phyloP scores from a whole-genome alignment of 2,113 vertebrate genomes.

The Daubentonia madagascariensis region DNA sequence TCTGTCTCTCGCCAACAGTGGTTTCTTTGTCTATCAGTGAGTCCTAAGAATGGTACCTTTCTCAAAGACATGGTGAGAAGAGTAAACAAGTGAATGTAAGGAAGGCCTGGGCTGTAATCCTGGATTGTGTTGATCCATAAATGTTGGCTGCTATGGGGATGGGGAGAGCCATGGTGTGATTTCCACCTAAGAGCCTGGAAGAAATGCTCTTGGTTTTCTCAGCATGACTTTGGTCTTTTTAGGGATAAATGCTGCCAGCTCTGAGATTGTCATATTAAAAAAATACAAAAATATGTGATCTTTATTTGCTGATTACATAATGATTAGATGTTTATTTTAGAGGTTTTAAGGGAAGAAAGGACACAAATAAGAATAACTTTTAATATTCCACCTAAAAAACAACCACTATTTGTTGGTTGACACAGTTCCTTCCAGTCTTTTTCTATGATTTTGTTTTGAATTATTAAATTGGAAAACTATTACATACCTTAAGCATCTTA shows the following conservation, averaged over 20 bases:
- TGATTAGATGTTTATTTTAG: background rate
- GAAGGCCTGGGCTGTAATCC: background rate
- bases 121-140: background rate
- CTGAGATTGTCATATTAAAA: background rate
- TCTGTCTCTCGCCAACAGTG: background rate
- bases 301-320: background rate
- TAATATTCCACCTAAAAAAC: slow-evolving; percentile 8
- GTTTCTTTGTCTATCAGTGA: background rate
- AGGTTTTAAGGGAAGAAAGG: background rate
- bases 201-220: background rate
- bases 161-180: background rate
- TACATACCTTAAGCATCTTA: background rate
- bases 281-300: background rate
- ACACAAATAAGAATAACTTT: background rate
- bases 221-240: background rate
- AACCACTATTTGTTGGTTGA: background rate
- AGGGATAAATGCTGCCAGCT: background rate
- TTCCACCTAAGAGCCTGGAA: background rate
- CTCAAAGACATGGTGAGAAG: background rate
- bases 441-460: slow-evolving; percentile 15
- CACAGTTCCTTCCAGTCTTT: background rate
- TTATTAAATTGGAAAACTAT: background rate
- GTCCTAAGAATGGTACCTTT: background rate
- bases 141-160: background rate
- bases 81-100: background rate